Evolutionary conservation across 2,113 vertebrate species (phyloP).

Genomic region (Corydoras sp.): DNA sequence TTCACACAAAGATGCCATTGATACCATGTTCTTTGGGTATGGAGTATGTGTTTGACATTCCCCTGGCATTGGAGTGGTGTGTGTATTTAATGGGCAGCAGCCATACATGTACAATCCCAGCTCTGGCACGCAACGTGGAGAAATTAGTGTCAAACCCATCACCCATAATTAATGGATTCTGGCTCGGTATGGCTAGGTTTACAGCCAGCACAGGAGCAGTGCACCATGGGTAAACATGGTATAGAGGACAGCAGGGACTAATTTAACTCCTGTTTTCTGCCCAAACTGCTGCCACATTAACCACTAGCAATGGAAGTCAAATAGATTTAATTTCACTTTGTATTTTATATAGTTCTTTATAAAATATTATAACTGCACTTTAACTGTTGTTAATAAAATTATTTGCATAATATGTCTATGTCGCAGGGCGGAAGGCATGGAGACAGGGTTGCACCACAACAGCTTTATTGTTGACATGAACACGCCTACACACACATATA

Average conservation of each 20-base stretch:
- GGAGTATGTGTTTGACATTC: constrained; percentile 8
- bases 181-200: constrained; percentile 37
- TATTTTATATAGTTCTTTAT: not conserved
- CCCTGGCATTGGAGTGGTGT: not conserved
- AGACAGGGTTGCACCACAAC: too few relatives aligned
- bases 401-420: too few relatives aligned
- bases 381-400: too few relatives aligned
- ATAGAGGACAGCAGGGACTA: constrained; percentile 36
- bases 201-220: constrained; percentile 43
- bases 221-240: constrained; percentile 58
- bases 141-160: constrained; percentile 70
- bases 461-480: too few relatives aligned
- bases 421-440: too few relatives aligned
- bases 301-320: not conserved
- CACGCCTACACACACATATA: too few relatives aligned
- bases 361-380: too few relatives aligned
- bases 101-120: constrained; percentile 55
- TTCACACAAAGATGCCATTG: constrained; percentile 66
- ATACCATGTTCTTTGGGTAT: constrained; percentile 54
- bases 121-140: constrained; percentile 55
- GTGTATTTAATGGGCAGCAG: constrained; percentile 56
- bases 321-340: not conserved
- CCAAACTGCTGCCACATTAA: not conserved
- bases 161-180: constrained; percentile 54
- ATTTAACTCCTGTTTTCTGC: not conserved